Percentiles rank a stretch among this genome's conserved stretches.
phyloP scores from a whole-genome alignment of 2,797 vertebrate genomes.

The Arrhamphus sclerolepis region DNA sequence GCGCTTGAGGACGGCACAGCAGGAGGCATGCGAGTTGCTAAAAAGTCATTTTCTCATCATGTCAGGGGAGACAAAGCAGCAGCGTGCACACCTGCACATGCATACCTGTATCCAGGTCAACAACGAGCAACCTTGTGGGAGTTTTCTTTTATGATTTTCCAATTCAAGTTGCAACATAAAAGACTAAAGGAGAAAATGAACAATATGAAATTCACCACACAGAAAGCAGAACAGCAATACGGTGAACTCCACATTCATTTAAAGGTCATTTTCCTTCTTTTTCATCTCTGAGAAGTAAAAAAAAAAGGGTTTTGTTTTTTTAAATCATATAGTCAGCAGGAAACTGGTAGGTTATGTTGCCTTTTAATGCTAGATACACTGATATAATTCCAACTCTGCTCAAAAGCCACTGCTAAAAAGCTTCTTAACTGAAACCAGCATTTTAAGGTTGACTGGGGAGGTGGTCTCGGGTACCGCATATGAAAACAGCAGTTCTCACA shows the following conservation, averaged over 20 bases:
- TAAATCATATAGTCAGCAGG: background rate
- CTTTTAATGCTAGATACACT: slow-evolving; percentile 1
- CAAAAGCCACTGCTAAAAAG: background rate
- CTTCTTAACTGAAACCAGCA: background rate
- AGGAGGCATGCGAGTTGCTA: slow-evolving; percentile 16
- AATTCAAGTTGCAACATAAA: slow-evolving; percentile 8
- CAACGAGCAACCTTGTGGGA: slow-evolving; percentile 6
- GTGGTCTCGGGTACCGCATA: too few species aligned
- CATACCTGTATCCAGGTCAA: background rate
- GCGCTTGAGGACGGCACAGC: slow-evolving; percentile 1
- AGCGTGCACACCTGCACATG: background rate
- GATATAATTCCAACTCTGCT: background rate
- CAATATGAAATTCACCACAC: background rate
- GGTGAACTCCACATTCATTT: background rate
- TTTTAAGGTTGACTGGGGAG: background rate
- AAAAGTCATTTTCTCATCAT: slow-evolving; percentile 40
- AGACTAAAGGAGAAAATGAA: background rate
- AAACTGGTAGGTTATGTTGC: background rate
- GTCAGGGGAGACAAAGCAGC: slow-evolving; percentile 21
- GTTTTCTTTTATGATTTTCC: slow-evolving; percentile 30
- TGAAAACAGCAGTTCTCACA: background rate
- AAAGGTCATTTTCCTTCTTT: background rate
- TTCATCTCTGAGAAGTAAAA: background rate
- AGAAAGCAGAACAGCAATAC: background rate
- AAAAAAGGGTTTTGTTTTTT: slow-evolving; percentile 7